These are phyloP conservation scores for Drosophila colorata DNA, from an alignment of 2,888 invertebrate species.

Conservation along the genomic window DNA sequence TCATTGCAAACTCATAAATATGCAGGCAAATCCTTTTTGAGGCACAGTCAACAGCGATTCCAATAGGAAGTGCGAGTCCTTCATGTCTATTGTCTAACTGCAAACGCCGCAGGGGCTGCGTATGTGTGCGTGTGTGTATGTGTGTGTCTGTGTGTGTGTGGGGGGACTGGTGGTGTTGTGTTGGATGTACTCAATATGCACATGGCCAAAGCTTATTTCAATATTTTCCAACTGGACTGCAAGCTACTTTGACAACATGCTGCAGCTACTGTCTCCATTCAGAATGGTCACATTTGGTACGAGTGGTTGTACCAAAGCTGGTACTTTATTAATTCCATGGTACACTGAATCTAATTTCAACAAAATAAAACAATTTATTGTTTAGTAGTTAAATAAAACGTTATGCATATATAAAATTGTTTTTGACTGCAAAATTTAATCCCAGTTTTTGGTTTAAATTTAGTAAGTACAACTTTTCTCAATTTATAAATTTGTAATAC, in stretches of 20 bases:
- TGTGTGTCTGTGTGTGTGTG: neutral
- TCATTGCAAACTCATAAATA: slow-evolving; percentile 28
- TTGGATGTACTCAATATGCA: slow-evolving; percentile 34
- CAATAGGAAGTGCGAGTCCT: neutral
- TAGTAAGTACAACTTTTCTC: no score
- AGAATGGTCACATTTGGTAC: neutral
- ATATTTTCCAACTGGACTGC: neutral
- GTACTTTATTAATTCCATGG: neutral
- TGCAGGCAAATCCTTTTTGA: slow-evolving; percentile 7
- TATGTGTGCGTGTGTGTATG: neutral
- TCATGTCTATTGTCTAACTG: slow-evolving; percentile 9
- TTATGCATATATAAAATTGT: no score
- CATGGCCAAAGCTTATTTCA: slow-evolving; percentile 18
- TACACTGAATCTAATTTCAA: neutral
- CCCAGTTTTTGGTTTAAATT: no score
- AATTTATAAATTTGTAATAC: no score
- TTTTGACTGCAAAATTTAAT: no score
- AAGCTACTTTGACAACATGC: slow-evolving; percentile 2
- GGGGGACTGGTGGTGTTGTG: no score
- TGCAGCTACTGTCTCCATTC: slow-evolving; percentile 2
- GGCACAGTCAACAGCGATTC: neutral
- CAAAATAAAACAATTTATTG: neutral
- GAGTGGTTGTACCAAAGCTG: no score
- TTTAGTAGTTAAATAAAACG: no score
- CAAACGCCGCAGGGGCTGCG: neutral